These are phyloP conservation scores for Brachionus rotundiformis DNA, from an alignment of 1,140 invertebrate genomes.

Conservation along the genomic window DNA sequence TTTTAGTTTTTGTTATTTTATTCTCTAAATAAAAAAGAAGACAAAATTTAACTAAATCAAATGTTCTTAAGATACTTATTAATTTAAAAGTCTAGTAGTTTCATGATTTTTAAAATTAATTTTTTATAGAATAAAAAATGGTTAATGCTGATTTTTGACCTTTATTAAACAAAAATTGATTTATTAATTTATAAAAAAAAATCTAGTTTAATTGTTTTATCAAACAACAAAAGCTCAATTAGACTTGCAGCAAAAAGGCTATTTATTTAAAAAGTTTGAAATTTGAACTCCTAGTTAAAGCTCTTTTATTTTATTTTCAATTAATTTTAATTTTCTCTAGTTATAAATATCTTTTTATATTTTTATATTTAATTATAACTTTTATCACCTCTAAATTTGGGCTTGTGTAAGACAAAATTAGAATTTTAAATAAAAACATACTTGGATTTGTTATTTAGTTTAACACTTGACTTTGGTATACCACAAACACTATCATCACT, in stretches of 20 bases:
- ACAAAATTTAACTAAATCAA: too few relatives aligned
- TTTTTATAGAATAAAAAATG: neutral
- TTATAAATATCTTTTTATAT: neutral
- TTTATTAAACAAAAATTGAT: neutral
- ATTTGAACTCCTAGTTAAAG: neutral
- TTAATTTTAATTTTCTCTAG: neutral
- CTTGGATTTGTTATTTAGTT: neutral
- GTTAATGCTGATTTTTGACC: neutral
- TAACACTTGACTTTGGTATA: constrained; percentile 40
- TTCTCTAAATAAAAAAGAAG: too few relatives aligned
- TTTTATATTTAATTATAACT: too few relatives aligned
- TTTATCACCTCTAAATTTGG: too few relatives aligned
- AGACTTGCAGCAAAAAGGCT: neutral
- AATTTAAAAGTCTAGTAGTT: neutral
- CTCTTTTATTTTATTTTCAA: neutral
- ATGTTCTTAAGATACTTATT: neutral
- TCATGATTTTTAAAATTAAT: neutral
- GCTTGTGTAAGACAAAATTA: too few relatives aligned
- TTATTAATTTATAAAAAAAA: neutral
- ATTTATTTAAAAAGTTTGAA: constrained; percentile 10
- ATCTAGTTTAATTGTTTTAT: neutral
- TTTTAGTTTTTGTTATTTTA: too few relatives aligned
- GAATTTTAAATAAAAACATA: neutral
- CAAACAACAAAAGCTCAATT: neutral
- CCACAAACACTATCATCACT: constrained; percentile 52